These are phyloP conservation scores for Salvelinus sp. DNA, from an alignment of 2,113 vertebrate genomes.

Conservation along the genomic window DNA sequence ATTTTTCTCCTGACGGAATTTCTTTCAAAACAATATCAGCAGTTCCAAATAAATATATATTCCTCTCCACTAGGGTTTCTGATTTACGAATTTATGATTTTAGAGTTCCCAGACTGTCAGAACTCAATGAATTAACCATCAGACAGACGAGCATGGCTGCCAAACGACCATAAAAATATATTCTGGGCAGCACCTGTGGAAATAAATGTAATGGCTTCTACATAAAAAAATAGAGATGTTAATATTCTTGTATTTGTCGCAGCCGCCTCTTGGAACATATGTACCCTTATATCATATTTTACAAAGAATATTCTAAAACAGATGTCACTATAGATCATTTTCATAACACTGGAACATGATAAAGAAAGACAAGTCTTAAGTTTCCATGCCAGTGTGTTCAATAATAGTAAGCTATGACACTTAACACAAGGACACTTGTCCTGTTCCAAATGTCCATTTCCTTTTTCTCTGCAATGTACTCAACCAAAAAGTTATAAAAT, in stretches of 20 bases:
- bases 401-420: background rate
- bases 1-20: background rate
- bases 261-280: background rate
- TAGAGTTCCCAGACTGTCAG: background rate
- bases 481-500: slow-evolving; percentile 7
- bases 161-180: background rate
- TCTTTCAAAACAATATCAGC: background rate
- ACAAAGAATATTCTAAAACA: background rate
- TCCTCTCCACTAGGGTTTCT: background rate
- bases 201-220: slow-evolving; percentile 9
- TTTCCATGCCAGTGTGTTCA: background rate
- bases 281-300: background rate
- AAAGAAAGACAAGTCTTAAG: background rate
- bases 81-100: background rate
- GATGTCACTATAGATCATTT: background rate
- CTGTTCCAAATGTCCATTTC: background rate
- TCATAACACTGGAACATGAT: background rate
- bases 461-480: background rate
- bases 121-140: slow-evolving; percentile 1
- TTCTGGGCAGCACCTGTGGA: slow-evolving; percentile 34
- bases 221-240: background rate
- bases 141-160: background rate
- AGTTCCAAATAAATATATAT: background rate
- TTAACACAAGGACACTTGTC: slow-evolving; percentile 1
- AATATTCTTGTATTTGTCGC: slow-evolving; percentile 2